Evolutionary conservation across 1,140 invertebrate species (phyloP).

Genomic region (Philopotamus ludificatus): DNA sequence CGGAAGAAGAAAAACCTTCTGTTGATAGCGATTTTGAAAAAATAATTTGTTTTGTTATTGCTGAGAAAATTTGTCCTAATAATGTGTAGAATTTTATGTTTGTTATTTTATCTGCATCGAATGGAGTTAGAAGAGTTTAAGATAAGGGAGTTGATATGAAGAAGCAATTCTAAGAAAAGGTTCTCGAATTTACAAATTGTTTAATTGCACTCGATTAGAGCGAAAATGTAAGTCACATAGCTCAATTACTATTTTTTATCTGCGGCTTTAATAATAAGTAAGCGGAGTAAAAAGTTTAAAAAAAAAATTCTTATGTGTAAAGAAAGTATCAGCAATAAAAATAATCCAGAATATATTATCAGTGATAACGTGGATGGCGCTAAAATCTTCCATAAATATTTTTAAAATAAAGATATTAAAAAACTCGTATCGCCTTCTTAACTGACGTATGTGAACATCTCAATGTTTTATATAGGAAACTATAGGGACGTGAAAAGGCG

Average conservation of each 20-base stretch:
- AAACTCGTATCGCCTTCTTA: no score
- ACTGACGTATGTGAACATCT: no score
- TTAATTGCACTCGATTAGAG: slow-evolving; percentile 2
- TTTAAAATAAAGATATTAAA: not conserved
- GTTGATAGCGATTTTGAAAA: no score
- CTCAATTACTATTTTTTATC: not conserved
- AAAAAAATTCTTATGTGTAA: not conserved
- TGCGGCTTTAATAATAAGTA: not conserved
- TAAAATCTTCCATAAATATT: not conserved
- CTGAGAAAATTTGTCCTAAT: no score
- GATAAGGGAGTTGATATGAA: not conserved
- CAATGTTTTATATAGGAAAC: no score
- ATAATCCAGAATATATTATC: not conserved
- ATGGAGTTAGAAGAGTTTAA: not conserved
- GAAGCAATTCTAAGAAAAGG: slow-evolving; percentile 8
- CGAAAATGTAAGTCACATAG: slow-evolving; percentile 5
- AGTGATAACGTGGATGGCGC: not conserved
- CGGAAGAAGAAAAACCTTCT: no score
- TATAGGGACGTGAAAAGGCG: no score
- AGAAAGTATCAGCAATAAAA: not conserved
- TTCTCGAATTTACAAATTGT: slow-evolving; percentile 2
- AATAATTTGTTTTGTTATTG: no score
- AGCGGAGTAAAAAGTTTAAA: slow-evolving; percentile 1
- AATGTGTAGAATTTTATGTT: no score
- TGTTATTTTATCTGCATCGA: slow-evolving; percentile 9